phyloP scores from a whole-genome alignment of 2,888 invertebrate species.

The Byasa hedistus region DNA sequence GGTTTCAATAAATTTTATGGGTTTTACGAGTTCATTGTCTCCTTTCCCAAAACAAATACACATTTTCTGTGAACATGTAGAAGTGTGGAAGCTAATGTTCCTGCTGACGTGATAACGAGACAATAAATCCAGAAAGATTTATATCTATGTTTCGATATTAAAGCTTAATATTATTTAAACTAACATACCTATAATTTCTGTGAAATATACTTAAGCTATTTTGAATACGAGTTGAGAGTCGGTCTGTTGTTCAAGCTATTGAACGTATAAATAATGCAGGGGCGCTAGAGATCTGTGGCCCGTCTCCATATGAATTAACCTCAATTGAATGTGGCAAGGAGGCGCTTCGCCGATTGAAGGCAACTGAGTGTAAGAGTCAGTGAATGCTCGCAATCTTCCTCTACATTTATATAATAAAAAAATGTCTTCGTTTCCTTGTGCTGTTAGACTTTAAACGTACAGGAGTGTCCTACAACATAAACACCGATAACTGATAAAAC shows the following conservation, averaged over 20 bases:
- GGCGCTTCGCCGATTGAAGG: conserved; percentile 78
- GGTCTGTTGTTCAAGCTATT: conserved; percentile 69
- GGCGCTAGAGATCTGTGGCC: conserved; percentile 73
- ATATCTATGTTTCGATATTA: too few relatives aligned
- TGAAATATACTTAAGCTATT: too few relatives aligned
- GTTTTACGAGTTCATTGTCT: conserved; percentile 78
- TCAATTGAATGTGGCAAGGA: conserved; percentile 75
- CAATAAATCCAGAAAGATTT: conserved; percentile 12
- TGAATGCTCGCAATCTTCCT: conserved; percentile 54
- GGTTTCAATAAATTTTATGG: conserved; percentile 47
- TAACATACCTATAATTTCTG: too few relatives aligned
- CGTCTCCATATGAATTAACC: conserved; percentile 77
- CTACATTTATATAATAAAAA: conserved; percentile 51
- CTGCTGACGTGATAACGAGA: conserved; percentile 42
- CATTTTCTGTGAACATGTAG: conserved; percentile 54
- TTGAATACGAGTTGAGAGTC: conserved; percentile 38
- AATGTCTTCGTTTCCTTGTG: conserved; percentile 26
- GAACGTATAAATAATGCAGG: conserved; percentile 73
- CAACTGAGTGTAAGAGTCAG: conserved; percentile 58
- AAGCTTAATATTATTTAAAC: too few relatives aligned
- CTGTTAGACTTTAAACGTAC: neutral
- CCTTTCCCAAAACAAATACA: conserved; percentile 61
- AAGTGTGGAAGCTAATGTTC: conserved; percentile 52
- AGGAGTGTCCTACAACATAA: conserved; percentile 16
- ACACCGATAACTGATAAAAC: conserved; percentile 32